Evolutionary conservation across 2,113 vertebrate genomes (phyloP), one percentile per base, ranked within the genome.

Genomic region (Engraulis encrasicolus): DNA sequence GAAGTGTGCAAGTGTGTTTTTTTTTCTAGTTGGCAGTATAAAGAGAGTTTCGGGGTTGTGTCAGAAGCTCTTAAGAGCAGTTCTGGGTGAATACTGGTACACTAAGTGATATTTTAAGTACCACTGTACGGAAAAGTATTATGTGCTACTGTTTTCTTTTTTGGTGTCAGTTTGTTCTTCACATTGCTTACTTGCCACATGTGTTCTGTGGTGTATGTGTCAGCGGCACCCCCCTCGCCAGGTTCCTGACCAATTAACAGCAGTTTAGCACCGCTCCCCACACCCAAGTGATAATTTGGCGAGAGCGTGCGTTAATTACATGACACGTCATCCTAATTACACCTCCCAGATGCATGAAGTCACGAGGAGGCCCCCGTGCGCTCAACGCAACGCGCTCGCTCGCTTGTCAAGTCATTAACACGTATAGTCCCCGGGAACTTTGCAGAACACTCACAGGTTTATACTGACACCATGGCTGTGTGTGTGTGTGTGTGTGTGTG

Each of bases 261-360:
- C 78, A 85, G 83, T 87, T 95, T 91, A 93, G 89, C 91, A 71
- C 85, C 7, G 49, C 87, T 89, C 92, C 92, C 90, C 90, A 90
- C 93, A 90, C 91, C 85, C 87, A 91, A 91, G 93, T 80, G 86
- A 90, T 94, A 95, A 96, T 95, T 93, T 94, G 92, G 31, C 38
- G 87, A 90, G 91, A 52, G 87, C 83, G 89, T 87, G 91, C 91
- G 92, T 93, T 95, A 93, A 94, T 95, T 94, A 93, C 92, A 90
- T 91, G 89, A 93, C 92, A 87, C 89, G 89, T 94, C 91, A 93
- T 93, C 91, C 89, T 93, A 93, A 95, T 94, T 93, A 94, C 89
- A 83, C 66, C 86, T 91, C 93, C 91, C 92, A 91, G 92, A 93
- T 92, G 94, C 87, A 89, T 88, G 50, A 77, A 86, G 90, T 90